phyloP scores from a whole-genome alignment of 2,888 invertebrate species.

The Agrotis exclamationis region DNA sequence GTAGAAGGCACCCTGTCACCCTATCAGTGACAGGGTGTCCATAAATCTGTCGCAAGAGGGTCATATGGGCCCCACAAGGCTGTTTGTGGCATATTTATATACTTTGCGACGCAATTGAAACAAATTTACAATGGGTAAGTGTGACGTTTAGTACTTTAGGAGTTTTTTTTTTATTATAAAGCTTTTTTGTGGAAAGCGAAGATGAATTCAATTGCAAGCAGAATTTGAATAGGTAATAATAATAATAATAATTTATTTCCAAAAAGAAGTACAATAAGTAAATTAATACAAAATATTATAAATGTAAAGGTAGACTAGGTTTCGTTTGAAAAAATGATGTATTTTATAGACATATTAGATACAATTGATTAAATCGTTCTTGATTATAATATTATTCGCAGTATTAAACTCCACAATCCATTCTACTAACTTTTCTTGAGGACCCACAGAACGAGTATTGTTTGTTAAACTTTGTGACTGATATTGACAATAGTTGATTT shows the following conservation, averaged over 20 bases:
- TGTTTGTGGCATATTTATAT: constrained; percentile 64
- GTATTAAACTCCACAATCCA: background rate
- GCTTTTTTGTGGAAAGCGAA: too few relatives aligned
- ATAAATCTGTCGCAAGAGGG: constrained; percentile 67
- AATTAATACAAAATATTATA: too few relatives aligned
- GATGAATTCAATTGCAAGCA: too few relatives aligned
- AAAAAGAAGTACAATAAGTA: too few relatives aligned
- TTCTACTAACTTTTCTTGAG: background rate
- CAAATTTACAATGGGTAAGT: constrained; percentile 47
- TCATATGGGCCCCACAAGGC: constrained; percentile 46
- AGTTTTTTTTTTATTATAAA: background rate
- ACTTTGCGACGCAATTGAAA: constrained; percentile 50
- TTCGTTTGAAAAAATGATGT: background rate
- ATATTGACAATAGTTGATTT: background rate
- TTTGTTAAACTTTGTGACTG: background rate
- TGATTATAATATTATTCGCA: too few relatives aligned
- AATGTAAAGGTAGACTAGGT: too few relatives aligned
- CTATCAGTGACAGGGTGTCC: constrained; percentile 57
- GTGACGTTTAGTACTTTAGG: constrained; percentile 35
- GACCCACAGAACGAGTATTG: background rate
- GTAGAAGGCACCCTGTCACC: constrained; percentile 58
- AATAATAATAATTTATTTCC: too few relatives aligned
- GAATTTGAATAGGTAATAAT: too few relatives aligned
- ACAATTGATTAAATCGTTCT: too few relatives aligned
- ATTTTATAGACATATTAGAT: background rate